Evolutionary conservation across 2,888 invertebrate species (phyloP).

Genomic region (Dicyrtoma fusca): DNA sequence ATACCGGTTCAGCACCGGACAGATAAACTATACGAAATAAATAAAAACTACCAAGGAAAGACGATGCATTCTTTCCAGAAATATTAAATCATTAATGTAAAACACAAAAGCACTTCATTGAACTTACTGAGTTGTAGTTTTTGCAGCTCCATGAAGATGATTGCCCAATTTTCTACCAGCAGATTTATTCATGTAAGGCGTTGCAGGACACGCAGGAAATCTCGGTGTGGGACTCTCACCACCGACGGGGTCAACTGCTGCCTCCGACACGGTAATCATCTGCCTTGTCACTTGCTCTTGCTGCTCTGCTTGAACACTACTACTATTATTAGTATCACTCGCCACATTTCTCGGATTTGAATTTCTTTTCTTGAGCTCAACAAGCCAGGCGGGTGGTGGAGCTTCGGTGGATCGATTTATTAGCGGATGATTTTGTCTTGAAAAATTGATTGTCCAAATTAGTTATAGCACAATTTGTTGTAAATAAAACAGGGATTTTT

Average conservation of each 20-base stretch:
- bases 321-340: not conserved
- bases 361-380: constrained; percentile 32
- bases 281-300: not conserved
- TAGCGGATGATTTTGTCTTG: constrained; percentile 28
- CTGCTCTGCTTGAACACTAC: not conserved
- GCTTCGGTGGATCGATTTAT: not conserved
- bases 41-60: no score
- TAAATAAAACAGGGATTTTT: not conserved
- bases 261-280: not conserved
- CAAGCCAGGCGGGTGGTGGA: constrained; percentile 25
- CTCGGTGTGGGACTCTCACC: constrained; percentile 40
- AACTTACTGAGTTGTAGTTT: not conserved
- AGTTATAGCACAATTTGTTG: not conserved
- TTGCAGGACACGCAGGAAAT: constrained; percentile 55
- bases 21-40: no score
- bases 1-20: no score
- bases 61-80: not conserved
- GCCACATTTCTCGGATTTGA: not conserved
- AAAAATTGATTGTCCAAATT: not conserved
- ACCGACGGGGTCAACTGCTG: not conserved
- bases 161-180: constrained; percentile 53
- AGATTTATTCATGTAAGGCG: constrained; percentile 55
- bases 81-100: not conserved
- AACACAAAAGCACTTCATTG: no score
- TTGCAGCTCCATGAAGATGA: not conserved